Evolutionary conservation across 2,113 vertebrate genomes (phyloP).

Genomic region (Marcusenius ussheri): DNA sequence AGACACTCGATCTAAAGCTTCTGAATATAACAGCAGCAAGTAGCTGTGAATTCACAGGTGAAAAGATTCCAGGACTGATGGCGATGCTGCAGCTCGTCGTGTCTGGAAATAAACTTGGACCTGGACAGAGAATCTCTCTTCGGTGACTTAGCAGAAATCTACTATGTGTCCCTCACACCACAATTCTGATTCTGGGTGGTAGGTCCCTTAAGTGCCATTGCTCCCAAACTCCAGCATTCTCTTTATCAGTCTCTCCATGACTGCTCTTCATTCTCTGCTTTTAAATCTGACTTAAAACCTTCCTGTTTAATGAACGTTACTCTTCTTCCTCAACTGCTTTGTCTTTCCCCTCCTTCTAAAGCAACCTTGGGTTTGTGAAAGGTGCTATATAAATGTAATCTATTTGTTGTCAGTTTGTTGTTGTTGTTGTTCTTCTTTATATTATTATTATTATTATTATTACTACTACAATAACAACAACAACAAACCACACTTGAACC

Average conservation of each 20-base stretch:
- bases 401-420: not conserved
- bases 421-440: not conserved
- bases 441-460: not conserved
- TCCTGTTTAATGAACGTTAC: not conserved
- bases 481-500: not conserved
- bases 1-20: not conserved
- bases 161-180: not conserved
- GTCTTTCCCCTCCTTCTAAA: not conserved
- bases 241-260: not conserved
- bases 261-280: not conserved
- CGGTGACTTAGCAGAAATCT: not conserved
- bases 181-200: not conserved
- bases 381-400: not conserved
- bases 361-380: not conserved
- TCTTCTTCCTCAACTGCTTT: not conserved
- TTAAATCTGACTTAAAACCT: not conserved
- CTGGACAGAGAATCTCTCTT: not conserved
- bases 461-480: not conserved
- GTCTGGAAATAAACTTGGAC: not conserved
- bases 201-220: not conserved
- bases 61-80: not conserved
- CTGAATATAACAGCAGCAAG: not conserved
- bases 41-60: not conserved
- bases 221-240: not conserved
- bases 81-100: not conserved